These are phyloP conservation scores for Cryptus armator DNA, from an alignment of 2,888 invertebrate species.

Conservation along the genomic window DNA sequence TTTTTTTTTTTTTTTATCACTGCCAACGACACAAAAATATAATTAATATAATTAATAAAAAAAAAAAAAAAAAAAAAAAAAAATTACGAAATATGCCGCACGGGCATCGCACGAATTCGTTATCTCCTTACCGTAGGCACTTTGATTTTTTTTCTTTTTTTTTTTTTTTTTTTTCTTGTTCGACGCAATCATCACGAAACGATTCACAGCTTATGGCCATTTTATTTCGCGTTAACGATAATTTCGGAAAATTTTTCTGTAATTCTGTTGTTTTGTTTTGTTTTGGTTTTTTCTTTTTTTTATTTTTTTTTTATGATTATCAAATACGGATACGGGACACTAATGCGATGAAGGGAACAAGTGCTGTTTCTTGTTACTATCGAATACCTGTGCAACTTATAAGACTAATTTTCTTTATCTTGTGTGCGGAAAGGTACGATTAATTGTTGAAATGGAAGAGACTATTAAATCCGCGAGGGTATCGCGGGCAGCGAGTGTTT, in stretches of 20 bases:
- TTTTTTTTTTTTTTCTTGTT: conserved; percentile 23
- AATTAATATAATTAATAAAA: neutral
- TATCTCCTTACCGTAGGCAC: conserved; percentile 67
- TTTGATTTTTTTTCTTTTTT: conserved; percentile 62
- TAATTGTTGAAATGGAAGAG: conserved; percentile 57
- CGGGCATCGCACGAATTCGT: conserved; percentile 44
- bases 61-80: neutral
- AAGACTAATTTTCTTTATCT: conserved; percentile 36
- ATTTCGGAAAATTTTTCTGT: neutral
- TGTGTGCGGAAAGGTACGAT: conserved; percentile 43
- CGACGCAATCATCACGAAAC: conserved; percentile 32
- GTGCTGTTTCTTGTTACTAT: conserved; percentile 35
- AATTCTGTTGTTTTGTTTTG: neutral
- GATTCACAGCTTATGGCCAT: conserved; percentile 64
- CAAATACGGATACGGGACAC: conserved; percentile 48
- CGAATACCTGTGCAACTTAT: conserved; percentile 53
- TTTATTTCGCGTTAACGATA: conserved; percentile 52
- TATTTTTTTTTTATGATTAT: conserved; percentile 50
- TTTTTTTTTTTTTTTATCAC: too few relatives aligned
- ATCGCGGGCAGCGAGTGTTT: conserved; percentile 9
- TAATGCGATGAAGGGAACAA: conserved; percentile 51
- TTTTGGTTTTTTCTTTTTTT: conserved; percentile 8
- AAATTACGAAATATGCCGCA: conserved; percentile 22
- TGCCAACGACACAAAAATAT: conserved; percentile 10
- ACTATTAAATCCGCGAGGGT: conserved; percentile 22